phyloP scores from a whole-genome alignment of 2,888 invertebrate genomes.

The Prosopocoilus inquinatus region DNA sequence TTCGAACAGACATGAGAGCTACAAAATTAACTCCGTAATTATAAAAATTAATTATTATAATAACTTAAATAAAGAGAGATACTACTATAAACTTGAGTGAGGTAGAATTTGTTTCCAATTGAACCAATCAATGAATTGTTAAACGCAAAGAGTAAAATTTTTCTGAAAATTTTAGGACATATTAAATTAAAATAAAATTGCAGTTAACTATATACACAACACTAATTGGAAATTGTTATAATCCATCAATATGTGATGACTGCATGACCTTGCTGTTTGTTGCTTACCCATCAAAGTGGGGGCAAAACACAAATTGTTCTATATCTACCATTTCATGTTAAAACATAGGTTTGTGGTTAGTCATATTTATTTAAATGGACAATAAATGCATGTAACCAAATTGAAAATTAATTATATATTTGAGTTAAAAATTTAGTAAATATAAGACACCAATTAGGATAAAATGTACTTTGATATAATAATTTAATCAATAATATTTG shows the following conservation, averaged over 20 bases:
- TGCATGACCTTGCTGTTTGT: no score
- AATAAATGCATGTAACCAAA: slow-evolving; percentile 10
- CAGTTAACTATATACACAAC: slow-evolving; percentile 39
- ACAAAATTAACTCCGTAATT: slow-evolving; percentile 37
- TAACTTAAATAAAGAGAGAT: slow-evolving; percentile 30
- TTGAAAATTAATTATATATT: slow-evolving; percentile 24
- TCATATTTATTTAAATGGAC: slow-evolving; percentile 2
- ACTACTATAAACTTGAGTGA: slow-evolving; percentile 42
- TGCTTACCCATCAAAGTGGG: slow-evolving; percentile 14
- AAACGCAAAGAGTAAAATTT: slow-evolving; percentile 2
- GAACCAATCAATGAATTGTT: slow-evolving; percentile 26
- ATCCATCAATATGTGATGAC: slow-evolving; percentile 11
- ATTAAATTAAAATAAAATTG: slow-evolving; percentile 23
- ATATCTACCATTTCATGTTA: slow-evolving; percentile 39
- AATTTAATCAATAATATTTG: slow-evolving; percentile 30
- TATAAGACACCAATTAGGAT: slow-evolving; percentile 43
- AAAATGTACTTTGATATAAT: slow-evolving; percentile 25
- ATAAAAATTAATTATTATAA: slow-evolving; percentile 30
- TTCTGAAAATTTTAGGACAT: slow-evolving; percentile 10
- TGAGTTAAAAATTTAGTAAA: slow-evolving; percentile 30
- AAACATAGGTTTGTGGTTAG: slow-evolving; percentile 10
- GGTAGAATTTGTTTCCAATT: slow-evolving; percentile 48
- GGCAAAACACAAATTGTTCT: slow-evolving; percentile 39
- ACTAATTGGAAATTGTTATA: slow-evolving; percentile 47
- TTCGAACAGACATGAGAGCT: slow-evolving; percentile 40